A percentile compares a stretch with the other conserved stretches of the same genome.
phyloP scores from a whole-genome alignment of 2,797 vertebrate species.

The Aulostomus chinensis region DNA sequence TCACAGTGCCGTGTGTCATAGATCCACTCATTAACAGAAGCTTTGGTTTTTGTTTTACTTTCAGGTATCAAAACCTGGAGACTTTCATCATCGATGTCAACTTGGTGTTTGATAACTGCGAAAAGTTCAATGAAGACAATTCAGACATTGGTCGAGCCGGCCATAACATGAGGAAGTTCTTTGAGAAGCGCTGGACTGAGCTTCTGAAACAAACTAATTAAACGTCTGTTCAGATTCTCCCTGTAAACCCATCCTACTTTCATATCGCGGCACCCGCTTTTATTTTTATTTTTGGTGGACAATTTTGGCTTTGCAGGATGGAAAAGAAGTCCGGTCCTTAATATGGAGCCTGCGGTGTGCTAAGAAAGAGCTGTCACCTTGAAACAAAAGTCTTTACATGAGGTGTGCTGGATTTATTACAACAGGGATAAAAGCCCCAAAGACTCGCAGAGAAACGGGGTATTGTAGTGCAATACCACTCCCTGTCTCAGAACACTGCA shows the following conservation, averaged over 20 bases:
- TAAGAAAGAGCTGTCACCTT: conserved; percentile 54
- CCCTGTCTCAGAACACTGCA: conserved; percentile 91
- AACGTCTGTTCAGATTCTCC: conserved; percentile 44
- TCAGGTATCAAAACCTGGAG: conserved; percentile 94
- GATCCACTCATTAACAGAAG: background rate
- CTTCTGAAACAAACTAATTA: conserved; percentile 96
- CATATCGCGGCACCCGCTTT: conserved; percentile 60
- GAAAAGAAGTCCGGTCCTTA: conserved; percentile 55
- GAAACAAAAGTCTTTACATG: conserved; percentile 58
- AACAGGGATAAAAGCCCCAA: conserved; percentile 96
- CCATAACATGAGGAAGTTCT: conserved; percentile 98
- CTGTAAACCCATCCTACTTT: conserved; percentile 52
- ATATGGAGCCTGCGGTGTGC: conserved; percentile 52
- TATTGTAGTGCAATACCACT: conserved; percentile 99
- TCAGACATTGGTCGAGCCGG: conserved; percentile 98
- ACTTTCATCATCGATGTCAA: conserved; percentile 97
- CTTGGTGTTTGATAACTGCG: conserved; percentile 99
- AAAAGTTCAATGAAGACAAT: conserved; percentile 99
- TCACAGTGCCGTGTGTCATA: too few species aligned
- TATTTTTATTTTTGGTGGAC: conserved; percentile 43
- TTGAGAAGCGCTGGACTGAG: conserved; percentile 99
- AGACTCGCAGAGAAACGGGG: conserved; percentile 94
- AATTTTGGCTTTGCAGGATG: conserved; percentile 56
- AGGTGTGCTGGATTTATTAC: conserved; percentile 89
- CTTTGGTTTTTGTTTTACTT: conserved; percentile 24